These are phyloP conservation scores for Tragelaphus scriptus DNA, from an alignment of 2,113 vertebrate species.

Conservation along the genomic window DNA sequence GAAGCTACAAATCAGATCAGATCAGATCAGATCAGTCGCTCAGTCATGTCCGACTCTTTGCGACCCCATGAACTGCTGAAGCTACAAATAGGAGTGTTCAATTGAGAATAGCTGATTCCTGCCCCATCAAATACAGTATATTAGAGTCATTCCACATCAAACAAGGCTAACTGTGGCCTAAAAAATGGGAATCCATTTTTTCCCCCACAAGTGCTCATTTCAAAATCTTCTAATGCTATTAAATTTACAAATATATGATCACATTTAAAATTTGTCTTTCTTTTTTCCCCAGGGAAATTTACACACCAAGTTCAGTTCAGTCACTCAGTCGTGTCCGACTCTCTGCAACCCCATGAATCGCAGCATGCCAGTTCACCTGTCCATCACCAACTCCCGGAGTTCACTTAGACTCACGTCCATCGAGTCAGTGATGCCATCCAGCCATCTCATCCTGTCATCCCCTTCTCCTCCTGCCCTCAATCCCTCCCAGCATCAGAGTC, in stretches of 20 bases:
- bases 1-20: not conserved
- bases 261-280: not conserved
- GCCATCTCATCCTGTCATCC: too few species aligned
- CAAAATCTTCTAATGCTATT: not conserved
- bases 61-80: not conserved
- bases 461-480: too few species aligned
- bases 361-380: too few species aligned
- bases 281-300: constrained; percentile 23
- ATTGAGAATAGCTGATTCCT: not conserved
- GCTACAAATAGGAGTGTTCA: not conserved
- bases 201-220: not conserved
- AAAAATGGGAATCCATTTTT: not conserved
- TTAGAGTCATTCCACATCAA: not conserved
- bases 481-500: too few species aligned
- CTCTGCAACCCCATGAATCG: too few species aligned
- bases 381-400: too few species aligned
- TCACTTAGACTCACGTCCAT: too few species aligned
- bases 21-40: too few species aligned
- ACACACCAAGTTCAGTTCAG: not conserved
- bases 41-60: too few species aligned
- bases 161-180: not conserved
- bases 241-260: not conserved
- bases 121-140: not conserved
- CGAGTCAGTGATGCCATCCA: too few species aligned
- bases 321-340: too few species aligned